Evolutionary conservation across 2,797 vertebrate species (phyloP).

Genomic region (Tokudaia tokunoshimensis): DNA sequence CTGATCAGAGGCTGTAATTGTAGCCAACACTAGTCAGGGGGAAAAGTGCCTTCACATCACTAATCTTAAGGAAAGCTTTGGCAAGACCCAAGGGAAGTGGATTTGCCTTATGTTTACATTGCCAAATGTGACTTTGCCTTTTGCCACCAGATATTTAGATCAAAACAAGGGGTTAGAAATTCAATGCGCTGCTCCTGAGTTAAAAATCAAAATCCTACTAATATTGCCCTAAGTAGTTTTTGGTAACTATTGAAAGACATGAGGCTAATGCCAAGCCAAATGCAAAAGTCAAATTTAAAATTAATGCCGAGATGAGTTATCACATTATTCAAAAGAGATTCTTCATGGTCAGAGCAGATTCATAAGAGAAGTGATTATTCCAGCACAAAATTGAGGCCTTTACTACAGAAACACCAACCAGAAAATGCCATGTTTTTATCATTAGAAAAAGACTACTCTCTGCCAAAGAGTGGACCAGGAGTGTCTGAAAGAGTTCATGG

Average conservation of each 20-base stretch:
- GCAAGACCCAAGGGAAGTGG: not conserved
- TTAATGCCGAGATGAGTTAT: conserved; percentile 1
- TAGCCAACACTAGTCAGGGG: conserved; percentile 35
- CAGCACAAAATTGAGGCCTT: not conserved
- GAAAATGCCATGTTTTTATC: not conserved
- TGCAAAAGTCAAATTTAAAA: conserved; percentile 60
- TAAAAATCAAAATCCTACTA: conserved; percentile 59
- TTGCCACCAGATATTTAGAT: conserved; percentile 44
- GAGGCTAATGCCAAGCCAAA: conserved; percentile 34
- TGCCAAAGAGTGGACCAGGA: not conserved
- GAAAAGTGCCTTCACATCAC: not conserved
- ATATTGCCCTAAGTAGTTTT: not conserved
- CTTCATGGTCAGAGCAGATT: not conserved
- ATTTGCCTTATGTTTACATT: conserved; percentile 36
- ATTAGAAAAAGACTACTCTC: not conserved
- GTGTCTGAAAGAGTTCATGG: not conserved
- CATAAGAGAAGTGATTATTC: not conserved
- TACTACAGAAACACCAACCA: not conserved
- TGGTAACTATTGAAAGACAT: conserved; percentile 10
- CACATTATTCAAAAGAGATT: not conserved
- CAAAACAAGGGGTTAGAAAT: conserved; percentile 57
- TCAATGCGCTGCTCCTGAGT: conserved; percentile 60
- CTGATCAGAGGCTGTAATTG: conserved; percentile 6
- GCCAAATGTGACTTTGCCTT: conserved; percentile 51
- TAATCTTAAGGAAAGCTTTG: conserved; percentile 61